Conservation (phyloP, 2,113 vertebrate genomes). For the Microcebus tavaratra region DNA sequence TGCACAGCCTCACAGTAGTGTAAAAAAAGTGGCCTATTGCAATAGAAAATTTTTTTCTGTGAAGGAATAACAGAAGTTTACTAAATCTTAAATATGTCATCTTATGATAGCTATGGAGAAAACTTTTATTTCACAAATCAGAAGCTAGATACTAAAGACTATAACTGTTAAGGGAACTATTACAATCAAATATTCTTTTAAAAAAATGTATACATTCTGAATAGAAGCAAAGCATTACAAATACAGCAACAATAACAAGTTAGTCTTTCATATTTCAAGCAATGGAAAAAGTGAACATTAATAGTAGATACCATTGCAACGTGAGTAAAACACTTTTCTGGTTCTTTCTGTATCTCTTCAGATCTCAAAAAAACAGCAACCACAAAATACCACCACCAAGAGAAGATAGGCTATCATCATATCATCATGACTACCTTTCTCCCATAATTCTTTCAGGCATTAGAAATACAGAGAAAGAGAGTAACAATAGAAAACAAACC, state of each 20-base stretch:
- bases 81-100: slow-evolving; percentile 9
- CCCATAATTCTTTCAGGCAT: neutral
- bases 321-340: neutral
- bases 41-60: neutral
- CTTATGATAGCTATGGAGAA: neutral
- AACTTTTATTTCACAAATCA: slow-evolving; percentile 30
- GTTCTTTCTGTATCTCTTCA: neutral
- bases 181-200: neutral
- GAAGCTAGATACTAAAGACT: neutral
- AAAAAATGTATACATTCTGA: neutral
- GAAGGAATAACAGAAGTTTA: slow-evolving; percentile 3
- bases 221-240: neutral
- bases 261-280: neutral
- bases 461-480: neutral
- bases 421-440: neutral
- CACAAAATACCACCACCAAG: neutral
- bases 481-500: neutral
- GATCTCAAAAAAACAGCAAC: neutral
- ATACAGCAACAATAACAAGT: neutral
- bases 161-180: neutral
- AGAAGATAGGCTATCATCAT: neutral
- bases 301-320: neutral
- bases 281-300: neutral
- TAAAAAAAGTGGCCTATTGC: neutral
- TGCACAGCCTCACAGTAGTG: neutral